phyloP scores from a whole-genome alignment of 2,113 vertebrate genomes.

The Setophaga coronata region DNA sequence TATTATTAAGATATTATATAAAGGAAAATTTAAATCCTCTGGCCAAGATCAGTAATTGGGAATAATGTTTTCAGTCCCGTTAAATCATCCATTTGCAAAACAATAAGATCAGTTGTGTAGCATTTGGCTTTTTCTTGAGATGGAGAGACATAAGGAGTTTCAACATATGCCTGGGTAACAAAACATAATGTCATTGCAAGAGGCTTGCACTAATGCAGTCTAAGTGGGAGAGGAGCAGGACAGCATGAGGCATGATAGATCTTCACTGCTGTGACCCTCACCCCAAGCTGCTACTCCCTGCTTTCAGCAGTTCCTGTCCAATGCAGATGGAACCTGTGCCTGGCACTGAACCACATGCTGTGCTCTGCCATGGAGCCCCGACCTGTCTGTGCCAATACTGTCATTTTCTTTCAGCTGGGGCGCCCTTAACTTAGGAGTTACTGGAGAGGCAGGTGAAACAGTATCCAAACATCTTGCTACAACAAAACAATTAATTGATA shows the following conservation, averaged over 20 bases:
- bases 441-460: background rate
- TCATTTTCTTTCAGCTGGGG: background rate
- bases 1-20: background rate
- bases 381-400: background rate
- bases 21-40: background rate
- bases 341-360: background rate
- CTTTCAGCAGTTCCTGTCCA: background rate
- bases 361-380: background rate
- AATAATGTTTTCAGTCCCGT: background rate
- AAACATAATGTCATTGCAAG: background rate
- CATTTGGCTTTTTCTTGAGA: background rate
- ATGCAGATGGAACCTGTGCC: background rate
- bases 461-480: background rate
- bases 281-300: background rate
- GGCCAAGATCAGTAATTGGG: background rate
- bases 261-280: background rate
- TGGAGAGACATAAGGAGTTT: background rate
- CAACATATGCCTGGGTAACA: background rate
- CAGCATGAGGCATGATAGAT: background rate
- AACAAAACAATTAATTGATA: rapidly evolving
- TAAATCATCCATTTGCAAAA: background rate
- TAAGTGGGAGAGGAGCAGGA: background rate
- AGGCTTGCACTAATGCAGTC: background rate
- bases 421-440: background rate
- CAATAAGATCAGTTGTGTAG: background rate